These are phyloP conservation scores for Aphis craccivora DNA, from an alignment of 1,140 invertebrate genomes.

Conservation along the genomic window DNA sequence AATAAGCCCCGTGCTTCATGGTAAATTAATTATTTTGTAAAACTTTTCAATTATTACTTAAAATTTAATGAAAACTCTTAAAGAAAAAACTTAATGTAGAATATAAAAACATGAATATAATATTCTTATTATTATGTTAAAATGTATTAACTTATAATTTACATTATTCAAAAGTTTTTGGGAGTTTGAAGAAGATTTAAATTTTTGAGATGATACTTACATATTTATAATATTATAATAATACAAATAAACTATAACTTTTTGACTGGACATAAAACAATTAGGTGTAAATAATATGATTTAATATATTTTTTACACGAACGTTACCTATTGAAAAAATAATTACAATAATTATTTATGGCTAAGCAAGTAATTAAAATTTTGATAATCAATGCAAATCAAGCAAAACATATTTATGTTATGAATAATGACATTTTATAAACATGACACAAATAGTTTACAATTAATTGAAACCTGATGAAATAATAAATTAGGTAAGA, in stretches of 20 bases:
- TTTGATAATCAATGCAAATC: neutral
- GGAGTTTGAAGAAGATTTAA: neutral
- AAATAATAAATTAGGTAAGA: neutral
- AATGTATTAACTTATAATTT: neutral
- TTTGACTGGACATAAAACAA: neutral
- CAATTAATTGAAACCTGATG: too few relatives aligned
- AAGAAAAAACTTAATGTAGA: conserved; percentile 8
- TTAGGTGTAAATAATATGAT: neutral
- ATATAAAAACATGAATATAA: neutral
- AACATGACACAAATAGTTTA: too few relatives aligned
- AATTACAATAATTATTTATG: neutral
- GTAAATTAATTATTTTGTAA: neutral
- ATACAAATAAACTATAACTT: neutral
- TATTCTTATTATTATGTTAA: neutral
- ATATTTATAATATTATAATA: neutral
- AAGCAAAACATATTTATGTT: neutral
- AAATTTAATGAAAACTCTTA: neutral
- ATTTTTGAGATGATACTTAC: neutral
- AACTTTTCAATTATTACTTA: conserved; percentile 23
- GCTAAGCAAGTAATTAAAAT: neutral
- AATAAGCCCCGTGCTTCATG: neutral
- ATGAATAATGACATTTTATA: neutral
- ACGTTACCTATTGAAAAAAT: neutral
- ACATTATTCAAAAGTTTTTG: neutral
- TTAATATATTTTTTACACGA: neutral